Evolutionary conservation across 2,113 vertebrate species (phyloP).

Genomic region (Dipodomys ordii): DNA sequence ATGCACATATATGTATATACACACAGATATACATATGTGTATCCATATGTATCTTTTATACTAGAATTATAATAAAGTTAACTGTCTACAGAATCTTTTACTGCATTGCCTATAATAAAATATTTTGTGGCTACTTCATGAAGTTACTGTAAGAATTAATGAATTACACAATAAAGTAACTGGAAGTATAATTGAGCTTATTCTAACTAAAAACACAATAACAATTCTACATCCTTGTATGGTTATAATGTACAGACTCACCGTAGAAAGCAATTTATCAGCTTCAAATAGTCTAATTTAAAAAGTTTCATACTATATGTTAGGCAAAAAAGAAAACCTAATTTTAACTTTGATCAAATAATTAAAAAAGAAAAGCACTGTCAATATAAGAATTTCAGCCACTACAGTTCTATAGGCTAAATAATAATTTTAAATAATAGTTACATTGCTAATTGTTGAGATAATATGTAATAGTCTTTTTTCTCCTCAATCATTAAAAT

Average conservation of each 20-base stretch:
- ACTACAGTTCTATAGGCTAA: constrained; percentile 65
- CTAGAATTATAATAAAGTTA: constrained; percentile 21
- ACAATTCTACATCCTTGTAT: constrained; percentile 12
- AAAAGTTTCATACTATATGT: constrained; percentile 26
- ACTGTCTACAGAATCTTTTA: neutral
- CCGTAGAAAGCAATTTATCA: constrained; percentile 17
- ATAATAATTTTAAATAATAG: constrained; percentile 81
- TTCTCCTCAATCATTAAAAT: constrained; percentile 81
- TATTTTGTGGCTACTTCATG: neutral
- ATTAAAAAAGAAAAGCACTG: constrained; percentile 69
- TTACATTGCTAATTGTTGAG: constrained; percentile 83
- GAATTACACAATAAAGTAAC: neutral
- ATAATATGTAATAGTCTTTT: constrained; percentile 80
- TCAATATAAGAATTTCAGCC: constrained; percentile 56
- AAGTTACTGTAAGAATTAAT: neutral
- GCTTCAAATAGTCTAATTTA: constrained; percentile 42
- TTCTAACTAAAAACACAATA: constrained; percentile 40
- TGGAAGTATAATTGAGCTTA: neutral
- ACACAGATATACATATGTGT: too few relatives aligned
- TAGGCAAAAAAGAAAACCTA: constrained; percentile 59
- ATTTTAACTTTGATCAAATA: constrained; percentile 36
- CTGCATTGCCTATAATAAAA: neutral
- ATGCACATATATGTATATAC: too few relatives aligned
- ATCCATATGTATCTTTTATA: neutral
- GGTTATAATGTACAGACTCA: constrained; percentile 7